phyloP scores from a whole-genome alignment of 2,113 vertebrate species.

The Cricetomys ansorgei region DNA sequence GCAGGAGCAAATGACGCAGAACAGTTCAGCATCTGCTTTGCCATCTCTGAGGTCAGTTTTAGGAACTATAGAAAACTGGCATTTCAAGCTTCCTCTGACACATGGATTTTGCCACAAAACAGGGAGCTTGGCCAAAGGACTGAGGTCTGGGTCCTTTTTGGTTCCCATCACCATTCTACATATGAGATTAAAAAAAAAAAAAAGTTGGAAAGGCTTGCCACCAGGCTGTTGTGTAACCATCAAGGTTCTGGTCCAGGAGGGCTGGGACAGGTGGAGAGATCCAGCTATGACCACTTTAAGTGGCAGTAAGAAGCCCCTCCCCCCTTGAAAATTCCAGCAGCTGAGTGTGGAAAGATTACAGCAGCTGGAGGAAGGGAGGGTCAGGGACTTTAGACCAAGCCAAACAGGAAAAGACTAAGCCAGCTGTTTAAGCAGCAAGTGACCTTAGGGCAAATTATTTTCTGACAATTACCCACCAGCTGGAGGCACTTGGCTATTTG shows the following conservation, averaged over 20 bases:
- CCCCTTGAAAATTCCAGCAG: not conserved
- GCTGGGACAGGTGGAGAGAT: not conserved
- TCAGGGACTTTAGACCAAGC: not conserved
- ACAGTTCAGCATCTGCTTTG: not conserved
- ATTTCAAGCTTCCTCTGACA: not conserved
- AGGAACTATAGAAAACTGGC: not conserved
- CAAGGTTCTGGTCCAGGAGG: not conserved
- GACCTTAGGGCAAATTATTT: slow-evolving; percentile 59
- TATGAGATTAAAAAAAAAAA: not conserved
- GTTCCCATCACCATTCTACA: fast-evolving
- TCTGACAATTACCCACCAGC: slow-evolving; percentile 32
- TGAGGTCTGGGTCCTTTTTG: too few relatives aligned
- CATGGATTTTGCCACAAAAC: not conserved
- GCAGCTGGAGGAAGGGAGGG: not conserved
- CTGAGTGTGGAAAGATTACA: not conserved
- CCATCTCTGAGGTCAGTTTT: not conserved
- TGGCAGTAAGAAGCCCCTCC: not conserved
- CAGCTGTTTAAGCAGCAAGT: slow-evolving; percentile 32
- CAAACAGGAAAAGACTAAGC: slow-evolving; percentile 19
- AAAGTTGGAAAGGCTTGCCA: not conserved
- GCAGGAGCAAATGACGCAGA: not conserved
- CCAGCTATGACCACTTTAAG: not conserved
- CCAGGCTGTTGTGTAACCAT: not conserved
- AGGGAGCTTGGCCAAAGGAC: fast-evolving
- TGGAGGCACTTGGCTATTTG: slow-evolving; percentile 10